Conservation (phyloP, 2,113 vertebrate species). For the Oncorhynchus kisutch region DNA sequence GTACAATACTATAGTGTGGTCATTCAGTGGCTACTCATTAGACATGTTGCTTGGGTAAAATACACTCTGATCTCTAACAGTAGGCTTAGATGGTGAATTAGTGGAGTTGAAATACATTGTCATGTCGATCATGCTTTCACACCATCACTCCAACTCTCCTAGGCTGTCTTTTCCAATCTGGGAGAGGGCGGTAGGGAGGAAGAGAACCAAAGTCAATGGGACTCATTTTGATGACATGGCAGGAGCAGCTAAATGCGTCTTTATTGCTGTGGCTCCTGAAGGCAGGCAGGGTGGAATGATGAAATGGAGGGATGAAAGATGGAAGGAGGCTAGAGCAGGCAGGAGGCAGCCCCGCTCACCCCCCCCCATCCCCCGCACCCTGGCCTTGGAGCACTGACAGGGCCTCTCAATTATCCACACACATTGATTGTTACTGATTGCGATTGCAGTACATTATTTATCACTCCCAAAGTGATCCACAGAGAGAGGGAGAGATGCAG, state of each 20-base stretch:
- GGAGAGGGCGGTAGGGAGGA: constrained; percentile 43
- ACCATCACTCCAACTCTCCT: constrained; percentile 37
- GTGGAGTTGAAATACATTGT: not conserved
- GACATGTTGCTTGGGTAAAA: too few relatives aligned
- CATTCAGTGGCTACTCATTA: constrained; percentile 35
- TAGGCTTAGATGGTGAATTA: not conserved
- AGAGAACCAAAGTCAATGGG: constrained; percentile 64
- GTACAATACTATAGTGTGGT: not conserved
- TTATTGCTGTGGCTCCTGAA: constrained; percentile 48
- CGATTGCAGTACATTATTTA: constrained; percentile 72
- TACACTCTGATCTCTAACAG: not conserved
- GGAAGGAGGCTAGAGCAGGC: constrained; percentile 23
- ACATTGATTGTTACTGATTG: constrained; percentile 70
- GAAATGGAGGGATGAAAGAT: constrained; percentile 49
- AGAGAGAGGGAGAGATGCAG: constrained; percentile 30
- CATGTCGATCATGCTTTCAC: not conserved
- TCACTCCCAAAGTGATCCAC: constrained; percentile 27
- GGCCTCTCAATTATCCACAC: constrained; percentile 65
- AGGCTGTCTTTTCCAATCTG: constrained; percentile 43
- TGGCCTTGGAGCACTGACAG: constrained; percentile 62
- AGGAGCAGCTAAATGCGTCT: constrained; percentile 60
- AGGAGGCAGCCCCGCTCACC: constrained; percentile 24
- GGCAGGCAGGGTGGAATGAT: constrained; percentile 34
- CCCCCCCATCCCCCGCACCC: constrained; percentile 44
- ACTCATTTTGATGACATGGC: constrained; percentile 67